A percentile compares a stretch with the other conserved stretches of the same genome.
Conservation (phyloP, 2,113 vertebrate species). For the Sylvicapra grimmia region DNA sequence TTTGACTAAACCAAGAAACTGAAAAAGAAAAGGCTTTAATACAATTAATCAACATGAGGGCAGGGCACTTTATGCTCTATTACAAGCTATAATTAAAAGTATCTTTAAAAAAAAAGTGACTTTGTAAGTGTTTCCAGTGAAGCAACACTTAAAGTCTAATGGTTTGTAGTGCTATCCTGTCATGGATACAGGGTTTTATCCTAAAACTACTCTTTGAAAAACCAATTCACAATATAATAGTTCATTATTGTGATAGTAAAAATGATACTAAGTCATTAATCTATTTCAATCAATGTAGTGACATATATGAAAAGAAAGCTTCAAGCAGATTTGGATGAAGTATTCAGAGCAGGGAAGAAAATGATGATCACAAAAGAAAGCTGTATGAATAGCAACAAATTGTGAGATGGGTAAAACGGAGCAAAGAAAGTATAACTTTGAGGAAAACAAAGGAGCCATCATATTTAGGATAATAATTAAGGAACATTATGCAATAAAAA, state of each 20-base stretch:
- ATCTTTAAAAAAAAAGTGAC: not conserved
- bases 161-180: not conserved
- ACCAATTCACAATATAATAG: not conserved
- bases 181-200: not conserved
- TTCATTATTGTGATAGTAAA: not conserved
- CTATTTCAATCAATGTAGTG: not conserved
- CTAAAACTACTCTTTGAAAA: not conserved
- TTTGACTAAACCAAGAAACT: not conserved
- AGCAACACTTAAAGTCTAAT: not conserved
- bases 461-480: not conserved
- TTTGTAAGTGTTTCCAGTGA: not conserved
- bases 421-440: not conserved
- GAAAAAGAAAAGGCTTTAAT: not conserved
- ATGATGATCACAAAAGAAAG: not conserved
- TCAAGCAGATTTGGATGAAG: not conserved
- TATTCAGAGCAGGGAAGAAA: not conserved
- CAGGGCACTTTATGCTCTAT: not conserved
- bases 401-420: not conserved
- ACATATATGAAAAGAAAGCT: not conserved
- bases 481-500: not conserved
- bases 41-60: not conserved
- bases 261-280: not conserved
- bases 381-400: not conserved
- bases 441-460: not conserved
- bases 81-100: not conserved